Evolutionary conservation across 2,888 invertebrate genomes (phyloP).

Genomic region (Tetrapedia diversipes): DNA sequence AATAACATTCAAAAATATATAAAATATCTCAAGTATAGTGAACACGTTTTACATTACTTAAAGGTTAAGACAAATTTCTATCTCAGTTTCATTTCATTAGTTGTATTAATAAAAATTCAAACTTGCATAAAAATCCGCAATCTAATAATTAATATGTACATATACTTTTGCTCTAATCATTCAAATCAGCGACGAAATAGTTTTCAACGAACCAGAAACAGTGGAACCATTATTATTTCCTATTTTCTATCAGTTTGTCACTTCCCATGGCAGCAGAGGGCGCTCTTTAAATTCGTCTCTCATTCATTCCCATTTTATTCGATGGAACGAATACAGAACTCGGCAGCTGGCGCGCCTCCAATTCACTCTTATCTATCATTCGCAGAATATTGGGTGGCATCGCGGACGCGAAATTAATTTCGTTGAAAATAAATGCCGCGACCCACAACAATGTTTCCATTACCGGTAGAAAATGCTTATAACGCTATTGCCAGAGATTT

Average conservation of each 20-base stretch:
- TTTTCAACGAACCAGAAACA: slow-evolving; percentile 14
- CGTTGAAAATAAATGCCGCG: slow-evolving; percentile 41
- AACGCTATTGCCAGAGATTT: slow-evolving; percentile 2
- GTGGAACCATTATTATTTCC: slow-evolving; percentile 21
- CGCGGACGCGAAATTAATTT: slow-evolving; percentile 62
- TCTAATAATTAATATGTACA: too few species aligned
- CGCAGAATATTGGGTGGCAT: slow-evolving; percentile 58
- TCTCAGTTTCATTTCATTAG: too few species aligned
- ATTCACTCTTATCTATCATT: slow-evolving; percentile 66
- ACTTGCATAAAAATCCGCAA: too few species aligned
- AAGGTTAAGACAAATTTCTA: too few species aligned
- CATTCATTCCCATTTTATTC: slow-evolving; percentile 64
- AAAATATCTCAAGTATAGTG: too few species aligned
- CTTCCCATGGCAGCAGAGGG: slow-evolving; percentile 38
- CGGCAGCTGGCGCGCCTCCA: slow-evolving; percentile 63
- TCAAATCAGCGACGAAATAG: slow-evolving; percentile 17
- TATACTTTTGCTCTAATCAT: background rate
- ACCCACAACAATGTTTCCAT: slow-evolving; percentile 36
- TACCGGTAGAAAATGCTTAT: background rate
- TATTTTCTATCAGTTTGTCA: slow-evolving; percentile 38
- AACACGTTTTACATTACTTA: too few species aligned
- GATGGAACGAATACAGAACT: slow-evolving; percentile 60
- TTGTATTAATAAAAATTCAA: too few species aligned
- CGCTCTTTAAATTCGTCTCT: slow-evolving; percentile 65
- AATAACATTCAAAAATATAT: too few species aligned